Evolutionary conservation across 1,140 invertebrate genomes (phyloP), one percentile per base, ranked within the genome.

Genomic region (Copidosoma floridanum): DNA sequence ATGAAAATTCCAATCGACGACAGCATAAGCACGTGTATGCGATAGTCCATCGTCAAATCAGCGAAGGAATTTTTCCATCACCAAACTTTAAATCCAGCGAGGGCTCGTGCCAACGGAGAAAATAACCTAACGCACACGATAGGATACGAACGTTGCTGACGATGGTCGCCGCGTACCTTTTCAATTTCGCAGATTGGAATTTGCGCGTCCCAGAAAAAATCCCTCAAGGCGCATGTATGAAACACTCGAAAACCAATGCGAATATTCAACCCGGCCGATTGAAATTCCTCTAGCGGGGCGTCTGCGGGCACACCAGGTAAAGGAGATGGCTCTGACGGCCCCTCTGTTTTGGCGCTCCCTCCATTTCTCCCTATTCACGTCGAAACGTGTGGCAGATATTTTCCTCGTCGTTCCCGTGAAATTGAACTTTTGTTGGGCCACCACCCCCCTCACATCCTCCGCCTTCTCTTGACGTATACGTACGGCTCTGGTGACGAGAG

Each of bases 351-450:
- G 24, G 11, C 52, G 1, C 35, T 41, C 10, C 20, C 41, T n/a
- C 52, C 18, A 41, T 41, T 24, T 43, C 16, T 11, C 38, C 7
- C 5, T n/a, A 5, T 7, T 5, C 38, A 21, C 43, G 54, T 61
- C 53, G 46, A 55, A 50, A 51, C 53, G 70, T 71, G 72, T 68
- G 65, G 27, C 57, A 59, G 64, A 68, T 73, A 76, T 77, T 77
- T 73, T 69, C 64, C 65, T 37, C 57, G 70, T 68, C 72, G 68
- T 75, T 55, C 70, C 63, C 69, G 67, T 60, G 65, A 71, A 73
- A 76, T 78, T 76, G 74, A 75, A 76, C 68, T 73, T 74, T 73
- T 70, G 68, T 74, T 72, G 68, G 72, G 63, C 55, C 68, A 47
- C 40, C 57, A 1, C 11, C 27, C 41, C 47, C 16, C 44, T 14